Percentiles rank a stretch among this genome's conserved stretches.
phyloP scores from a whole-genome alignment of 2,113 vertebrate genomes.

The Dermatemys mawii region DNA sequence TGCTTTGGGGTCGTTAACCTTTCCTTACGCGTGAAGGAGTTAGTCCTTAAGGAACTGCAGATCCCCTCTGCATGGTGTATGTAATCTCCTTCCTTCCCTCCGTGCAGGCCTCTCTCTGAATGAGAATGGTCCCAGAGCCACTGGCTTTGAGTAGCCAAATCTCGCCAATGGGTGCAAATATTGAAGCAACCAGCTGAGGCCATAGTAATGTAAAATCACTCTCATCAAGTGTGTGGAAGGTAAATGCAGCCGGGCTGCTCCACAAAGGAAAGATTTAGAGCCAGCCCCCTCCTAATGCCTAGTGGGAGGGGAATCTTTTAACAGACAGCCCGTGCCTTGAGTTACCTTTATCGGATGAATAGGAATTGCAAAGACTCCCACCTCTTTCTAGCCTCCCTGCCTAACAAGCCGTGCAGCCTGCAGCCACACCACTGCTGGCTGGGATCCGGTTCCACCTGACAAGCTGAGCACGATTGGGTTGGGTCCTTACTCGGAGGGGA shows the following conservation, averaged over 20 bases:
- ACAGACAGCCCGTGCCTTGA: background rate
- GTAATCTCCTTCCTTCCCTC: background rate
- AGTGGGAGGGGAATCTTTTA: background rate
- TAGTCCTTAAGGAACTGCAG: background rate
- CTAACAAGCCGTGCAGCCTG: background rate
- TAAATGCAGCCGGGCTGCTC: background rate
- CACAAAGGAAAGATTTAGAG: background rate
- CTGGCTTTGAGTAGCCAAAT: background rate
- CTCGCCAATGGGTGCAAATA: background rate
- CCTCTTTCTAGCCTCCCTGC: background rate
- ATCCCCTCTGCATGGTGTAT: background rate
- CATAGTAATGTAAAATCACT: background rate
- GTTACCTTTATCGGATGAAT: background rate
- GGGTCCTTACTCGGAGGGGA: conserved; percentile 18
- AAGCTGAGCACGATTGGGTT: background rate
- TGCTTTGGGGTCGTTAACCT: background rate
- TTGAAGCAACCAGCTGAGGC: background rate
- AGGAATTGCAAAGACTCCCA: background rate
- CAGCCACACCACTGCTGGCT: background rate
- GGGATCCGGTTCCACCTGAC: background rate
- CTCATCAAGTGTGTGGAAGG: background rate
- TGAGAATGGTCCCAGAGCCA: background rate
- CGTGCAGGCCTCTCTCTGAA: background rate
- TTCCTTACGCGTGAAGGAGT: background rate
- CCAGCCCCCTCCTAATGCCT: background rate